These are phyloP conservation scores for Eurystomus gularis DNA, from an alignment of 2,113 vertebrate species.

Conservation along the genomic window DNA sequence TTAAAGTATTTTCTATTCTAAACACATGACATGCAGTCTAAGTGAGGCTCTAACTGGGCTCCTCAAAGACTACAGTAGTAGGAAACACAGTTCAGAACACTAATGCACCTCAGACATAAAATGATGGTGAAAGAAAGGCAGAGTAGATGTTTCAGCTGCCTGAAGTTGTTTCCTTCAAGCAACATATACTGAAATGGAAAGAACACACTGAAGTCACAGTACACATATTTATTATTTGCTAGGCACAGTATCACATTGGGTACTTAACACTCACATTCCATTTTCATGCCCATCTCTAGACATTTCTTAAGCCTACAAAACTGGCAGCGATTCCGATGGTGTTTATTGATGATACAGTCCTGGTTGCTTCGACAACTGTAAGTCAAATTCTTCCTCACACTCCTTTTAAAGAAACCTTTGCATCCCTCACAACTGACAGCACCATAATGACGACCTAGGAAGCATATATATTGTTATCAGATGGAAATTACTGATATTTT, in stretches of 20 bases:
- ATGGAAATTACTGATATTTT: background rate
- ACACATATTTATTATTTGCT: background rate
- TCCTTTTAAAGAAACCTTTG: slow-evolving; percentile 99
- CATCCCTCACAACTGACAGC: slow-evolving; percentile 98
- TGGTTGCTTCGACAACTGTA: slow-evolving; percentile 98
- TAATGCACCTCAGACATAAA: background rate
- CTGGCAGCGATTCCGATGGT: slow-evolving; percentile 98
- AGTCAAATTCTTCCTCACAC: slow-evolving; percentile 94
- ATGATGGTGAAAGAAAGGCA: background rate
- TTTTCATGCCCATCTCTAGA: slow-evolving; percentile 99
- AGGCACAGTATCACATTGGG: background rate
- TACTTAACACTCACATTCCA: slow-evolving; percentile 90
- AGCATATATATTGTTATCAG: background rate
- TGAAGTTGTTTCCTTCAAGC: background rate
- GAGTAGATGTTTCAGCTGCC: background rate
- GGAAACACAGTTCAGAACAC: background rate
- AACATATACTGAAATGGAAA: background rate
- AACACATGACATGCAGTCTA: background rate
- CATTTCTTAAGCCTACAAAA: slow-evolving; percentile 97
- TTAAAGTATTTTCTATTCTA: background rate
- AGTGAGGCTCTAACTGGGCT: background rate
- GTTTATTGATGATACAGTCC: slow-evolving; percentile 98
- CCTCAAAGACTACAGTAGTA: background rate
- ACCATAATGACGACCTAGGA: slow-evolving; percentile 94
- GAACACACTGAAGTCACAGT: background rate